Evolutionary conservation across 2,113 vertebrate species (phyloP), one percentile per base, ranked within the genome.

Genomic region (Aphyosemion australe): DNA sequence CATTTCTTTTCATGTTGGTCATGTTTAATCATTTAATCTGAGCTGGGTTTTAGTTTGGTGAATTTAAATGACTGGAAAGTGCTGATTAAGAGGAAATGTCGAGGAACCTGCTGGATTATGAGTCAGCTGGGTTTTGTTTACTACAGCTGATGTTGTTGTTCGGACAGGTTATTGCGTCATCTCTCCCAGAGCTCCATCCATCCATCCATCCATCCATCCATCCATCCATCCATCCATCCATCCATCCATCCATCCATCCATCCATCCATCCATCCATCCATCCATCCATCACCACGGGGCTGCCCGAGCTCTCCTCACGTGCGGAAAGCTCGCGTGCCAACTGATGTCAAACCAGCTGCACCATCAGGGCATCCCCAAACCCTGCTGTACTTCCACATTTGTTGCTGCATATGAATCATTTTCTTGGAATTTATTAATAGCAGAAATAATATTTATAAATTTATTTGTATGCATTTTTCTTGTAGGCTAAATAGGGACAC

Each of bases 41-140:
- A 26, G 26, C 26, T 26, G 26, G 3, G 1, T 26, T 26, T 26
- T 4, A 26, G 5, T 26, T 26, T 26, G 16, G 18, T 50, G 6
- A 15, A 32, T 34, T 50, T 41, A 9, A 4, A 34, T 4, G 1
- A 16, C 26, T 32, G n/a, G n/a, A n/a, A 49, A 19, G 16, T 4
- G 26, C 0, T 39, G 26, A 26, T 63, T 8, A 5, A 41, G 16
- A 4, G 0, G 45, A 18, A 47, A 51, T 49, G 8, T 68, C 59
- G 19, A 65, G 58, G 50, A 69, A 62, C 1, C 54, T 8, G 53
- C 16, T 15, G 73, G 77, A 76, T 76, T 80, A 74, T 76, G 72
- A 20, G 16, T 60, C 76, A 76, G 59, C 58, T 71, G 80, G 8
- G 21, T 21, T 86, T 72, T 87, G 72, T 88, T 87, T 90, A 88